phyloP scores from a whole-genome alignment of 2,113 vertebrate genomes.

The Aphelocoma coerulescens region DNA sequence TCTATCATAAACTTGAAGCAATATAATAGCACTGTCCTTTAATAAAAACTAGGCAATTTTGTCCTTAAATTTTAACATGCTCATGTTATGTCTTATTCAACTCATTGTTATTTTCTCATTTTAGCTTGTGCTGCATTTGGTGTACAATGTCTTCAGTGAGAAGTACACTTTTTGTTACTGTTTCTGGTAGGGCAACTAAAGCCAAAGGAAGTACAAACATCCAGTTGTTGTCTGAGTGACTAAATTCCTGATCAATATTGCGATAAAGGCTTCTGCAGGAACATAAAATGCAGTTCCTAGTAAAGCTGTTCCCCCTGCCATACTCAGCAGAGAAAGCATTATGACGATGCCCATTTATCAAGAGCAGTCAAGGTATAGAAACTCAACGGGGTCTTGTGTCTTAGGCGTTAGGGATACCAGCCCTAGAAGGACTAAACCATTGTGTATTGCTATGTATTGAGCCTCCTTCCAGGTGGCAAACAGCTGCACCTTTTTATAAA shows the following conservation, averaged over 20 bases:
- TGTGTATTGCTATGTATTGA: slow-evolving; percentile 74
- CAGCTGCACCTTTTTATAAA: slow-evolving; percentile 74
- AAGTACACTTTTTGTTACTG: background rate
- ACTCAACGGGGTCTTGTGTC: slow-evolving; percentile 61
- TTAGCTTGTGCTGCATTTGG: background rate
- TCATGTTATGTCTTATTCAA: background rate
- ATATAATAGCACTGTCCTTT: background rate
- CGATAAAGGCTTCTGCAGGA: slow-evolving; percentile 39
- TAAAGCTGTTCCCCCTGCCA: slow-evolving; percentile 41
- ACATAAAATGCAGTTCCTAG: background rate
- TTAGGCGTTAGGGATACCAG: slow-evolving; percentile 66
- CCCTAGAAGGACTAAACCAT: slow-evolving; percentile 60
- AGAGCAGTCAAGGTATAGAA: slow-evolving; percentile 33
- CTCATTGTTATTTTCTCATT: background rate
- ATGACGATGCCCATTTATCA: slow-evolving; percentile 64
- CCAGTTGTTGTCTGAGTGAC: background rate
- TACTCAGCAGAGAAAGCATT: slow-evolving; percentile 62
- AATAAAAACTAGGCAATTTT: background rate
- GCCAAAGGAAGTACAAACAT: slow-evolving; percentile 35
- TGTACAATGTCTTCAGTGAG: background rate
- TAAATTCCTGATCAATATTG: slow-evolving; percentile 50
- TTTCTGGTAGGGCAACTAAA: slow-evolving; percentile 1
- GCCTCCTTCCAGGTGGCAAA: slow-evolving; percentile 78
- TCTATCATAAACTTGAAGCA: background rate
- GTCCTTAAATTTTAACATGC: background rate